These are phyloP conservation scores for Asobara japonica DNA, from an alignment of 1,140 invertebrate species.

Conservation along the genomic window DNA sequence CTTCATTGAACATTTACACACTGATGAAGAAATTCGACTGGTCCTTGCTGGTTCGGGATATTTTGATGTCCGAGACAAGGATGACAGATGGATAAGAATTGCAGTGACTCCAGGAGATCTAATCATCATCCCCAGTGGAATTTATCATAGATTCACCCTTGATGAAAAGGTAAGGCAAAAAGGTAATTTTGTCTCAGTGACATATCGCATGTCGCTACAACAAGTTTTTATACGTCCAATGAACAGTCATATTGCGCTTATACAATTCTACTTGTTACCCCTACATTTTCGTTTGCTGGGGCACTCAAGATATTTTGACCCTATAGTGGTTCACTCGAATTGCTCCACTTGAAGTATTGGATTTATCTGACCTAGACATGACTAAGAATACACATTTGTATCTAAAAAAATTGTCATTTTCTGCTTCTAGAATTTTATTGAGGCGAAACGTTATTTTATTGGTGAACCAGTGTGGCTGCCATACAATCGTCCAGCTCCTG, in stretches of 20 bases:
- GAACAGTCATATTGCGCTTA: no score
- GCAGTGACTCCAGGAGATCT: slow-evolving; percentile 86
- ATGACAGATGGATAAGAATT: slow-evolving; percentile 96
- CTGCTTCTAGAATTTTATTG: slow-evolving; percentile 83
- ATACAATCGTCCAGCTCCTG: slow-evolving; percentile 87
- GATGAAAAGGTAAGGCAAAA: slow-evolving; percentile 77
- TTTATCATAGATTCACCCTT: slow-evolving; percentile 97
- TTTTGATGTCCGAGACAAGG: slow-evolving; percentile 91
- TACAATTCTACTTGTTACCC: no score
- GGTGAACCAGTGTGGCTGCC: slow-evolving; percentile 94
- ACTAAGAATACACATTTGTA: neutral
- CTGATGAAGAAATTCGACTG: slow-evolving; percentile 96
- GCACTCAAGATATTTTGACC: no score
- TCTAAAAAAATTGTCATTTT: slow-evolving; percentile 16
- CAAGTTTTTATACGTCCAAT: no score
- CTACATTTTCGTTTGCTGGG: no score
- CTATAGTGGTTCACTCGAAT: no score
- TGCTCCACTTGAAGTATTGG: no score
- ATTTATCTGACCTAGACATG: no score
- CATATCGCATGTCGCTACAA: no score
- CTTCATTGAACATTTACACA: slow-evolving; percentile 94
- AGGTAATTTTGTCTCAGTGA: no score
- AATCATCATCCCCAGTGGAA: slow-evolving; percentile 93
- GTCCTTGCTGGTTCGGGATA: slow-evolving; percentile 90
- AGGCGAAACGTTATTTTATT: slow-evolving; percentile 87